Evolutionary conservation across 2,797 vertebrate species (phyloP), one percentile per base, ranked within the genome.

Genomic region (Cossypha heuglini): DNA sequence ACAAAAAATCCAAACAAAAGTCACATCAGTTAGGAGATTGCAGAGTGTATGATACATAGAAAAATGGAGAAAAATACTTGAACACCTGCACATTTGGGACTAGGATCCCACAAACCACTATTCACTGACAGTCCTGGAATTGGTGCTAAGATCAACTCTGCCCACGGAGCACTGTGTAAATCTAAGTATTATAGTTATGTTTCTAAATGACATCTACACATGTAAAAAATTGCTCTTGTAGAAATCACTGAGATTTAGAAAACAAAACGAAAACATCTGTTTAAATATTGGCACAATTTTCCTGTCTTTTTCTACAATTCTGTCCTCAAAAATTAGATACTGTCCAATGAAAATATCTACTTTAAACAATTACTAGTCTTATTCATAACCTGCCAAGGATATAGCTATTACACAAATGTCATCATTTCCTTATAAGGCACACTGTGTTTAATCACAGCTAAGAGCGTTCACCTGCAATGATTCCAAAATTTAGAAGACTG

Each of bases 231-330:
- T 72, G 11, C 16, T 75, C 54, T 20, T 69, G 16, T 78, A 66
- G 63, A 78, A 59, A 86, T 62, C 55, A 54, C 1, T n/a, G 31
- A 58, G 49, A 69, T 62, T 58, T 58, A 83, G 71, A 68, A 90
- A 95, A 76, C 10, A 86, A 63, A 86, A 29, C 21, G 63, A 77
- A 91, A 92, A 90, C 45, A 86, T 51, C 81, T 77, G 64, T 61
- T 88, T 71, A 85, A 48, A 85, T 66, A 59, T 4, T 61, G 75
- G 61, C 48, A 61, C 16, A 5, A 54, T 90, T 83, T 83, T 83
- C 57, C 57, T 43, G 16, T 46, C 15, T 31, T 83, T 80, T 83
- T 82, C 62, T 57, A 72, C 20, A 88, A 61, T 51, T 74, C 16
- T 40, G 16, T 49, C 45, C 63, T 89, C 48, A 77, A 48, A 95